Evolutionary conservation across 2,113 vertebrate genomes (phyloP), one percentile per base, ranked within the genome.

Genomic region (Pseudorasbora parva): DNA sequence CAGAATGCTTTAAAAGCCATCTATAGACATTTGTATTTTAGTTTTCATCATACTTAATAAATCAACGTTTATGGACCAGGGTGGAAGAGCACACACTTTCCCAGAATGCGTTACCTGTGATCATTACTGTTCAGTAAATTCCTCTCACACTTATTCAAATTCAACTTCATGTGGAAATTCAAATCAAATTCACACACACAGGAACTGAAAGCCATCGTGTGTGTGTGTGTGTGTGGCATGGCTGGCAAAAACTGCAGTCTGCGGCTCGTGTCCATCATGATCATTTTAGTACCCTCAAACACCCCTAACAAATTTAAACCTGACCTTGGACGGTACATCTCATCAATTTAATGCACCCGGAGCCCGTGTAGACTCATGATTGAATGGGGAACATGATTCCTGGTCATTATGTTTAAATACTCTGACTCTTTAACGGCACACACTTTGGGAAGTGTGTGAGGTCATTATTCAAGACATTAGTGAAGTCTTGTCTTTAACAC

Each of bases 401-500:
- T 62, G 66, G 57, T 69, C 75, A 69, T 82, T 79, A 14, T 43
- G 14, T 85, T 85, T 75, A 79, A 84, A 82, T 57, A 59, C 71
- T 27, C 71, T 10, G 73, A 85, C 47, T 82, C 72, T 60, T 72
- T 82, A 43, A 82, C 59, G 9, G 2, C 56, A 7, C 82, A 60
- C 69, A 56, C 51, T 73, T 56, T 79, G 75, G 57, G 83, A 73
- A 78, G 45, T 41, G 78, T 25, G 43, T 21, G 64, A 66, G 43
- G 23, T 78, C 49, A 69, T 84, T 78, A 84, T 84, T 84, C 14
- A 78, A 33, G 21, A 56, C 62, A 23, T 43, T 57, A 57, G 59
- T 45, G 25, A 62, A 33, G 27, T 47, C 43, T 43, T n/a, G 62
- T 59, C 51, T 59, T n/a, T 23, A 59, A 19, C 6, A 57, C 8